Base-by-base conservation (phyloP, 2,797 vertebrate species). In the Aphelocoma californica region DNA sequence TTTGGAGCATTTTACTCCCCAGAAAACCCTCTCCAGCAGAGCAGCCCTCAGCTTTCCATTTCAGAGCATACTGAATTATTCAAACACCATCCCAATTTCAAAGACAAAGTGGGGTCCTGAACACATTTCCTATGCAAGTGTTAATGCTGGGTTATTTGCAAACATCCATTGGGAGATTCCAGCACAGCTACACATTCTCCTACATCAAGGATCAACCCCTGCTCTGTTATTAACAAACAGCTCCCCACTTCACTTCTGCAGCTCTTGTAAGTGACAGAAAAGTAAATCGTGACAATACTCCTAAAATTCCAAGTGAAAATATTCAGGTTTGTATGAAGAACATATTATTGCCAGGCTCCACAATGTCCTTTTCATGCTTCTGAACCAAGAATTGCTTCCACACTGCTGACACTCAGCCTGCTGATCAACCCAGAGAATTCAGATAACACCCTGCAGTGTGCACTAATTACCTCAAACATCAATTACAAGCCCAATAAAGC, bases 401-500 rank as follows among this genome's bases (percentile, higher is more conserved):
- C 14, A 6, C 31, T 79, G 60, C 45, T 57, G 54, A 69, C 65
- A 31, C 58, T 81, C 64, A 89, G 83, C 54, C 60, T 79, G 85
- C 87, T 90, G 77, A 93, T 86, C 67, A 48, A 6, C 18, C 34
- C 77, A 28, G 74, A 53, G 84, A 86, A 90, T 61, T 21, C 54
- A 86, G 70, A 26, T 32, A 29, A 42, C 34, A 51, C n/a, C 36
- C 80, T 70, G 20, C n/a, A 65, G 85, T 1, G 77, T 34, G 56
- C 34, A 51, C 70, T 84, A 70, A 92, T 92, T 81, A 86, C 58
- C 64, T 90, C 73, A 47, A 51, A 60, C 81, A 90, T 57, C 66
- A 84, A 18, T 70, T 75, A 84, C 81, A 66, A 92, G 67, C 50
- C 81, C 32, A 91, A 90, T 66, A 80, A 94, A 90, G 51, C 67